Base-by-base conservation (phyloP, 1,140 invertebrate genomes). In the Halesus radiatus region DNA sequence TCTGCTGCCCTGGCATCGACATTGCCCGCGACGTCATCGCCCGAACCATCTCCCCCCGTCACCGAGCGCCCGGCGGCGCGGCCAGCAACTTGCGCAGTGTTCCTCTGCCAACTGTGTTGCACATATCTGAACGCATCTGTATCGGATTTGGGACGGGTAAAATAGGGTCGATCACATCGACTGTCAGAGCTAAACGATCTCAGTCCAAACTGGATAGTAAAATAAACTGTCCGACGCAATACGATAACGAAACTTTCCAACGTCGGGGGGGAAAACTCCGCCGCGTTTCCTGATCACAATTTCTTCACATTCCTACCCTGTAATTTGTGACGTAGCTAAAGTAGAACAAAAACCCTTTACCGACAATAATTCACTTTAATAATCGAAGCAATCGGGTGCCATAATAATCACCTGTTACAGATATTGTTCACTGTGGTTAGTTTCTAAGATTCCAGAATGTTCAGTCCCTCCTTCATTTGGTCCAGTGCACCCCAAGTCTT, bases 61-160 rank as follows among this genome's bases (percentile, higher is more conserved):
- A 15, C 26, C 60, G 22, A 58, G 60, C 60, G 22, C 23, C 32
- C 32, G 10, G 37, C 37, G 8, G 10, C 5, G 32, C 32, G 32
- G 32, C 32, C 32, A 32, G 32, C 32, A 32, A 32, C 7, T 7
- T 6, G 32, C 32, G 37, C 37, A 45, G 37, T 45, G 10, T 45
- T 26, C 52, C 70, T 37, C 13, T 82, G 81, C 81, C 81, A 82
- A 80, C 58, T 81, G 70, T 81, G 77, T 81, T 81, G 72, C 80
- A 82, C 80, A 82, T 70, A 79, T 56, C 77, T 77, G 64, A 82
- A 79, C 81, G 77, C 73, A 78, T 82, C 81, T 82, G 78, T 78
- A 82, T 82, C 80, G 78, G 81, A 82, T 80, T 82, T 82, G 78
- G 81, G 76, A 80, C 81, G 50, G n/a, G 81, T 80, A 82, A 82